phyloP scores from a whole-genome alignment of 2,888 invertebrate species.

The Sipha maydis region DNA sequence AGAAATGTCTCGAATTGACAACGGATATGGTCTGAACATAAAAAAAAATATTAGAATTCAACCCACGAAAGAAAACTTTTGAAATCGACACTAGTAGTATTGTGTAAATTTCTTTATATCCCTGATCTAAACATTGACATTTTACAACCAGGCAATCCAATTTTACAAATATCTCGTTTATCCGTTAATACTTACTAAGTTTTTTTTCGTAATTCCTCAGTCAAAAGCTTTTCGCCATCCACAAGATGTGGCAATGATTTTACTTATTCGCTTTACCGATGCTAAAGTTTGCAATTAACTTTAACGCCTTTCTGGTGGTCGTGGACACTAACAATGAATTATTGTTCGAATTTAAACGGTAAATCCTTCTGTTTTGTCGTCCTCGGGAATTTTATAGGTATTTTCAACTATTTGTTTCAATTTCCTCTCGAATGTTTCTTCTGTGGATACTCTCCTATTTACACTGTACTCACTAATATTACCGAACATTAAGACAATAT shows the following conservation, averaged over 20 bases:
- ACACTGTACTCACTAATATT: background rate
- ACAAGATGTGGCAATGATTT: conserved; percentile 23
- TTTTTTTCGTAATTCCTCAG: background rate
- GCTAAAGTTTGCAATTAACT: conserved; percentile 50
- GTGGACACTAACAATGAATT: conserved; percentile 50
- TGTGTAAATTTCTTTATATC: background rate
- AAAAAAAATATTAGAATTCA: background rate
- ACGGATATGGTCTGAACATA: background rate
- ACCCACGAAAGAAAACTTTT: background rate
- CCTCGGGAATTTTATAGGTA: background rate
- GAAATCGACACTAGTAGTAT: background rate
- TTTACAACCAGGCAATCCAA: conserved; percentile 16
- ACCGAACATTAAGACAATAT: background rate
- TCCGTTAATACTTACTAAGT: background rate
- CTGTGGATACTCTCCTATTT: background rate
- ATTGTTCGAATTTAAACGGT: conserved; percentile 15
- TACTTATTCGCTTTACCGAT: conserved; percentile 34
- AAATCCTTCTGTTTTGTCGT: conserved; percentile 18
- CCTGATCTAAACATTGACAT: background rate
- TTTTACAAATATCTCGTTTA: background rate
- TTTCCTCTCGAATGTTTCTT: background rate
- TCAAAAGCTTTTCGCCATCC: background rate
- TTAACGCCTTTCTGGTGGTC: background rate
- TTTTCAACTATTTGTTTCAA: conserved; percentile 52
- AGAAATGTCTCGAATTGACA: background rate